Conservation (phyloP, 2,113 vertebrate species). For the Corapipo altera region DNA sequence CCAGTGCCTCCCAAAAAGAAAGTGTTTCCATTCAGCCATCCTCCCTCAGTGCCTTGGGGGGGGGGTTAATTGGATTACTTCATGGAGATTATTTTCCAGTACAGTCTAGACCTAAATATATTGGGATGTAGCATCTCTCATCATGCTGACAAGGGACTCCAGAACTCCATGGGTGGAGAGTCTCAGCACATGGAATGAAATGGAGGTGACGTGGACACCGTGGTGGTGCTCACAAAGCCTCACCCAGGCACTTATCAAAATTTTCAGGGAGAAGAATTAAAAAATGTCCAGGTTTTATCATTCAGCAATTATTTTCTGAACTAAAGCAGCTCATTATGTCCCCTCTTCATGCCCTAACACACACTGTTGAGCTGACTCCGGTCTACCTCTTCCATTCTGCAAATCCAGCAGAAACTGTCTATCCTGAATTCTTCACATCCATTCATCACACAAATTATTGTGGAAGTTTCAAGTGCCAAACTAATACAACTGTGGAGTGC, state of each 20-base stretch:
- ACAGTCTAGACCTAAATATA: not conserved
- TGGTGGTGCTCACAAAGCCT: not conserved
- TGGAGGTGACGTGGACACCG: accelerated
- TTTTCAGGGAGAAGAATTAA: accelerated
- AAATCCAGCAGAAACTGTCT: not conserved
- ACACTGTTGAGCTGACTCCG: not conserved
- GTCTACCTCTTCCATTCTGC: not conserved
- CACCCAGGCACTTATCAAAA: not conserved
- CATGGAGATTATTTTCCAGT: not conserved
- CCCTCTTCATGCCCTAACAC: not conserved
- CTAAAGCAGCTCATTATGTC: not conserved
- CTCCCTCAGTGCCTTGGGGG: not conserved
- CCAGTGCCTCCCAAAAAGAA: not conserved
- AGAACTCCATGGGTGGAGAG: accelerated
- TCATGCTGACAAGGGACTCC: not conserved
- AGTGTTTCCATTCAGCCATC: not conserved
- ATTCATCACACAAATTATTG: not conserved
- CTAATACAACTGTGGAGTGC: not conserved
- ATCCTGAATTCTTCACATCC: not conserved
- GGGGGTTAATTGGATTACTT: not conserved
- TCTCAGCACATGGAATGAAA: accelerated
- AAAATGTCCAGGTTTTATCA: not conserved
- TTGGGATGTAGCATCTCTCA: not conserved
- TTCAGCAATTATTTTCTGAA: not conserved
- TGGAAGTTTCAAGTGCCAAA: not conserved